A percentile compares a stretch with the other conserved stretches of the same genome.
Conservation (phyloP, 2,797 vertebrate species). For the Trachops cirrhosus region DNA sequence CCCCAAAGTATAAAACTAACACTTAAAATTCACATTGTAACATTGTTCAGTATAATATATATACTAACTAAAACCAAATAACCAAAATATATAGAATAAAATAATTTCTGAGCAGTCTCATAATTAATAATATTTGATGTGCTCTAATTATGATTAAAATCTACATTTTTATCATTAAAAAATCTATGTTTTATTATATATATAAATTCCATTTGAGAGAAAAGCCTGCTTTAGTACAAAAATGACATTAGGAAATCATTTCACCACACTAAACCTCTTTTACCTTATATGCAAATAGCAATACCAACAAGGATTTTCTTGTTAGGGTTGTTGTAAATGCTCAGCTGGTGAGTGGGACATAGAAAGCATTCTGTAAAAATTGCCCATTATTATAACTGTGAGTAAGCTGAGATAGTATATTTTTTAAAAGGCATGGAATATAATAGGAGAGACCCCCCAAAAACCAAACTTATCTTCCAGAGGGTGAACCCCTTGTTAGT, state of each 20-base stretch:
- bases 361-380: not conserved
- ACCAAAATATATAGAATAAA: not conserved
- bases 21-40: not conserved
- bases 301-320: not conserved
- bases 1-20: not conserved
- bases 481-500: not conserved
- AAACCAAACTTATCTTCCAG: not conserved
- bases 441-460: not conserved
- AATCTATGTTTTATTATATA: too few relatives aligned
- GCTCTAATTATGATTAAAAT: not conserved
- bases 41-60: not conserved
- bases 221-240: not conserved
- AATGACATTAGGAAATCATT: not conserved
- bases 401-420: too few relatives aligned
- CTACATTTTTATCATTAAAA: too few relatives aligned
- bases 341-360: not conserved
- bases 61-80: not conserved
- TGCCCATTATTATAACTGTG: not conserved
- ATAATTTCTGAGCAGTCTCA: not conserved
- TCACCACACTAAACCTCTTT: not conserved
- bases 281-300: not conserved
- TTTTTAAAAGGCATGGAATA: not conserved
- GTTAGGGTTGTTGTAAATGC: not conserved
- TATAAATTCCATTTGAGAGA: not conserved
- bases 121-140: not conserved